Conservation (phyloP, 2,113 vertebrate species). For the Brevimyrus niger region DNA sequence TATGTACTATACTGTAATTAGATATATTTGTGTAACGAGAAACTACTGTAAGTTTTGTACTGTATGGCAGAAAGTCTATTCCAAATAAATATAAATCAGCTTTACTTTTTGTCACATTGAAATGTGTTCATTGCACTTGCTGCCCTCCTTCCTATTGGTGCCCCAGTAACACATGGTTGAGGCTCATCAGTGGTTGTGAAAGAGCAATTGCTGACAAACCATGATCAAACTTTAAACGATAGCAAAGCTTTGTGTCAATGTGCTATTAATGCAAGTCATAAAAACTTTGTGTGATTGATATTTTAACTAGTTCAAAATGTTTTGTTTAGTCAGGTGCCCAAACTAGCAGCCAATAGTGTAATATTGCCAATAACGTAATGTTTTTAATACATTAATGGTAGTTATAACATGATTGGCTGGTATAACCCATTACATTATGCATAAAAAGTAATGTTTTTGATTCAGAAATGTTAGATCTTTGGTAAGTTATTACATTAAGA, state of each 20-base stretch:
- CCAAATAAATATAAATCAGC: constrained; percentile 77
- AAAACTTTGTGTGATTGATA: not conserved
- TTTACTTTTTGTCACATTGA: constrained; percentile 41
- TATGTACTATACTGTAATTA: constrained; percentile 77
- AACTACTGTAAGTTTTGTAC: constrained; percentile 87
- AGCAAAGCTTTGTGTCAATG: not conserved
- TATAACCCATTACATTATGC: not conserved
- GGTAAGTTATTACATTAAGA: not conserved
- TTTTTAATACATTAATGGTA: not conserved
- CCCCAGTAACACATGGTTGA: not conserved
- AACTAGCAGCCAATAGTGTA: not conserved
- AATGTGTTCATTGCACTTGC: not conserved
- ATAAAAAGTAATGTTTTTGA: not conserved
- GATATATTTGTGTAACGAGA: constrained; percentile 77
- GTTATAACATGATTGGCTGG: not conserved
- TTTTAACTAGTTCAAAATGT: not conserved
- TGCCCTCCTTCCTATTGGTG: not conserved
- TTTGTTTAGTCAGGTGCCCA: not conserved
- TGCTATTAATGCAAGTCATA: not conserved
- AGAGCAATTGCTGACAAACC: not conserved
- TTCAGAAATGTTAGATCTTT: not conserved
- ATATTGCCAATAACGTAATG: not conserved
- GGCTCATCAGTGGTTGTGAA: not conserved
- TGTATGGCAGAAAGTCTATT: constrained; percentile 78
- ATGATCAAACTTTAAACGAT: not conserved